A percentile compares a stretch with the other conserved stretches of the same genome.
Evolutionary conservation across 1,140 invertebrate species (phyloP).

Genomic region (Temnothorax nylanderi): DNA sequence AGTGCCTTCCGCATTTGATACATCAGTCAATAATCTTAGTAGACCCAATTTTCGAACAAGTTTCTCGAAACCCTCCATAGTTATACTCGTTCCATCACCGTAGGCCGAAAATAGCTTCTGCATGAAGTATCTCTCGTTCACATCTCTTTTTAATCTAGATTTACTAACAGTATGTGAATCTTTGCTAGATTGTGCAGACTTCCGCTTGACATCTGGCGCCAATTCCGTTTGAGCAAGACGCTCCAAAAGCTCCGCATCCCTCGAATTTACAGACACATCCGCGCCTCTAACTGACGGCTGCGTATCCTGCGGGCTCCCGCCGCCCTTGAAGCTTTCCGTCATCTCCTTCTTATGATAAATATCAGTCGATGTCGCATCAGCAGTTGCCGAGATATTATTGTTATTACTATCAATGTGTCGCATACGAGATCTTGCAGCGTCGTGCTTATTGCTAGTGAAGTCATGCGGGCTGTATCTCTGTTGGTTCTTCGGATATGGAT

Average conservation of each 20-base stretch:
- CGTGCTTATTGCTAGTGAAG: constrained; percentile 17
- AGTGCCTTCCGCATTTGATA: constrained; percentile 63
- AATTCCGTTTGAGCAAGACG: constrained; percentile 75
- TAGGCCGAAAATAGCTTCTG: constrained; percentile 85
- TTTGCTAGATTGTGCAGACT: constrained; percentile 12
- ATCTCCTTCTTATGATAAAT: constrained; percentile 48
- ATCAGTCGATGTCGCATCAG: constrained; percentile 15
- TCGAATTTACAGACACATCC: constrained; percentile 20
- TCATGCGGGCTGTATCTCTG: constrained; percentile 42
- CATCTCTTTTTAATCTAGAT: constrained; percentile 71
- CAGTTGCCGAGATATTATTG: neutral
- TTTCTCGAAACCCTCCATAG: constrained; percentile 88
- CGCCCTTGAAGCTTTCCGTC: constrained; percentile 35
- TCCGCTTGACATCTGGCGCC: constrained; percentile 10
- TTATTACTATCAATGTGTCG: constrained; percentile 32
- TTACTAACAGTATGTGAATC: constrained; percentile 40
- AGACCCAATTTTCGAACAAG: constrained; percentile 88
- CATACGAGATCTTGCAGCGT: constrained; percentile 38
- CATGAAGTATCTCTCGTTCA: constrained; percentile 79
- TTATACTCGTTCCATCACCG: constrained; percentile 87
- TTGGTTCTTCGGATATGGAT: constrained; percentile 24
- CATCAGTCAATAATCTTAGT: constrained; percentile 83
- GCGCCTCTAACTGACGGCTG: neutral
- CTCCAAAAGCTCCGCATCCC: constrained; percentile 74
- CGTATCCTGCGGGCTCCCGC: neutral